Evolutionary conservation across 2,888 invertebrate species (phyloP), one percentile per base, ranked within the genome.

Genomic region (Ferrisia virgata): DNA sequence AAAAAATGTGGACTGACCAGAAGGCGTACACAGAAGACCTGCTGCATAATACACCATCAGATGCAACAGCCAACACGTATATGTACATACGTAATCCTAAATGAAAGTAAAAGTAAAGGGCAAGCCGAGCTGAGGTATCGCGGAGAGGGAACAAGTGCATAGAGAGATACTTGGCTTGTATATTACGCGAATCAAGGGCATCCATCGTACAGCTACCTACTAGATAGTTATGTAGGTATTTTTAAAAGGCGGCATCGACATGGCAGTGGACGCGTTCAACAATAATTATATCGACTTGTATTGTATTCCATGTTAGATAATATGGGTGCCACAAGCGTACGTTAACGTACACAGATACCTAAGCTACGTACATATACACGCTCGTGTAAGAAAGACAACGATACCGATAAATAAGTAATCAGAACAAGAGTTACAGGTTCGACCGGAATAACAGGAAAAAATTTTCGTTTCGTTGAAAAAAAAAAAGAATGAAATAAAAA

Each of bases 361-460:
- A n/a, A n/a, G n/a, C n/a, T n/a, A n/a, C n/a, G n/a, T n/a, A 6
- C 2, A 2, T 22, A 13, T 15, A 22, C n/a, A 43, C 4, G 13
- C 11, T 40, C 40, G 40, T 11, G 40, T 11, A 11, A 11, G 40
- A 40, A 11, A 40, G 11, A 40, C n/a, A 13, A 40, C 40, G 53
- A 47, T n/a, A n/a, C 5, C 47, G n/a, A 18, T n/a, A 47, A 0
- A 6, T n/a, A 47, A n/a, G n/a, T n/a, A n/a, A 28, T 36, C 13
- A 47, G 11, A 36, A 82, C 36, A 82, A 18, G 72, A 15, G 64
- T 31, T 82, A 82, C 82, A 82, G 82, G 82, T 82, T 82, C 33
- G 53, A 82, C 82, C 58, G 64, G 82, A 64, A 82, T 82, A 64
- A 58, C 64, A 33, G 82, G 82, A 82, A 82, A 82, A 82, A 64